A percentile compares a stretch with the other conserved stretches of the same genome.
These are phyloP conservation scores for Jacana jacana DNA, from an alignment of 2,113 vertebrate species.

Conservation along the genomic window DNA sequence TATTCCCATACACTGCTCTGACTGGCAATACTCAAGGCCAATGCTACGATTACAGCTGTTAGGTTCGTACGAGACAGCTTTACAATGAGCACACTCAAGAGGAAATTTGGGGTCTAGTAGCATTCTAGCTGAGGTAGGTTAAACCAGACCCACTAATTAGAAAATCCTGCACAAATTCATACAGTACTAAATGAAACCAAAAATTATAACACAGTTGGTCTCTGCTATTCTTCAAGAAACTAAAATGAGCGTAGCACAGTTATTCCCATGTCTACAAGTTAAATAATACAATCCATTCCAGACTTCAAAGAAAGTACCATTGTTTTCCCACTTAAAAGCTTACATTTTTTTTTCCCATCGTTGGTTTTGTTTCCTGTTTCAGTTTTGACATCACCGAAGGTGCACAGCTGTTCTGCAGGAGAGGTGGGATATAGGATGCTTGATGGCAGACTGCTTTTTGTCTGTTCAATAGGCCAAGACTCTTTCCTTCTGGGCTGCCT, in stretches of 20 bases:
- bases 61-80: neutral
- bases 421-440: neutral
- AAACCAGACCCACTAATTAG: slow-evolving; percentile 54
- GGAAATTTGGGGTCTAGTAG: neutral
- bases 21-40: slow-evolving; percentile 1
- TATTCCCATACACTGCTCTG: slow-evolving; percentile 1
- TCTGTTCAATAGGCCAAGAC: neutral
- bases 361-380: neutral
- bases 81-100: neutral
- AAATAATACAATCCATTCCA: neutral
- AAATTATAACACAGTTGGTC: neutral
- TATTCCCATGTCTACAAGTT: neutral
- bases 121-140: slow-evolving; percentile 74
- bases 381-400: neutral
- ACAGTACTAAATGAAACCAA: neutral
- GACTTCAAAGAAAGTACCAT: neutral
- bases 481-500: neutral
- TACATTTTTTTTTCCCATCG: neutral
- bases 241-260: neutral
- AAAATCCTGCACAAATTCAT: neutral
- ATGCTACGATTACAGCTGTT: neutral
- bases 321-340: neutral
- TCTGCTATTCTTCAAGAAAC: neutral
- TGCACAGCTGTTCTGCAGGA: neutral
- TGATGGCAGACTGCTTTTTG: neutral